Base-by-base conservation (phyloP, 2,888 invertebrate genomes). In the Xestia sexstrigata region DNA sequence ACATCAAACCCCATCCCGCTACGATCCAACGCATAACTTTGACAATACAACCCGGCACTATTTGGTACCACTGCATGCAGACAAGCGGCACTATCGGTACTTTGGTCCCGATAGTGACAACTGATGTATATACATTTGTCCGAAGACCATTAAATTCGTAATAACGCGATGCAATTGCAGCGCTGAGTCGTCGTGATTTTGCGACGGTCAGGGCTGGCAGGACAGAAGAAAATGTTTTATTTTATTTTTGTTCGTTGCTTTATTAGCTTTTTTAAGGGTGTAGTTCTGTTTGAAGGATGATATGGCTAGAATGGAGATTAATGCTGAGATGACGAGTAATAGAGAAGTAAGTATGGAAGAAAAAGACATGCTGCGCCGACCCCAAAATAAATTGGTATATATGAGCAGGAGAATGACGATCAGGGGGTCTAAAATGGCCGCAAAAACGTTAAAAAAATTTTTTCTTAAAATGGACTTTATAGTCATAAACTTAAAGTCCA, bases 111-210 rank as follows among this genome's bases (percentile, higher is more conserved):
- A 86, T 79, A 84, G 84, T 84, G 84, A 84, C 83, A 79, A 72
- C 75, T 86, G 87, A 84, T 75, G 76, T 84, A 87, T 84, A 87
- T 84, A 72, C 70, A 76, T 84, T 79, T 76, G 83, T 90, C 90
- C 88, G 81, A 84, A 83, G 88, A 81, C 89, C 92, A 92, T 93
- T 93, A 93, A 92, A 89, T 89, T 81, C 86, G 90, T 90, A 88
- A 92, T 92, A 93, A 93, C 90, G 88, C 88, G 84, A 89, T 86
- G 89, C 89, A 88, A 89, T 91, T 90, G 89, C 88, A 85, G 71
- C 76, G 87, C 85, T 90, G 86, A 86, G 76, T 89, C 89, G 85
- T 74, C 76, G 77, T 84, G 88, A 88, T 84, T 82, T 82, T 70
- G 78, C 49, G 76, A 68, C 63, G 4, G 30, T 11, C 75, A 92